phyloP scores from a whole-genome alignment of 2,888 invertebrate genomes.

The Brachypalpus laphriformis region DNA sequence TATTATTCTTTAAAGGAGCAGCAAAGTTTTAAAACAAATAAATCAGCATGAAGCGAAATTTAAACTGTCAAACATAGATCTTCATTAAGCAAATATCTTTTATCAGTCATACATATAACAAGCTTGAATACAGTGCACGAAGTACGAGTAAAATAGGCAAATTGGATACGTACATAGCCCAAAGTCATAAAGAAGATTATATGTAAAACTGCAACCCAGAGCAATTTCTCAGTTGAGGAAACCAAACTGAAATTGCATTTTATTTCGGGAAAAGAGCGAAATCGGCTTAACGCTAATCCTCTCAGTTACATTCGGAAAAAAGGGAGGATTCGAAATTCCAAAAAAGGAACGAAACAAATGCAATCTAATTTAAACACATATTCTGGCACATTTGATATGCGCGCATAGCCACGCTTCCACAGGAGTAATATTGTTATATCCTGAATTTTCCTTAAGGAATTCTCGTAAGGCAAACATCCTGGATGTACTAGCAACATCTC shows the following conservation, averaged over 20 bases:
- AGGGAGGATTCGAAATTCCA: slow-evolving; percentile 4
- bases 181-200: slow-evolving; percentile 71
- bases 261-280: slow-evolving; percentile 33
- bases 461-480: slow-evolving; percentile 58
- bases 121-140: slow-evolving; percentile 1
- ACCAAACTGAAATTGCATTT: slow-evolving; percentile 70
- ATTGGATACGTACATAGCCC: slow-evolving; percentile 64
- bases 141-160: slow-evolving; percentile 44
- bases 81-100: slow-evolving; percentile 45
- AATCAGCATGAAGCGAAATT: slow-evolving; percentile 16
- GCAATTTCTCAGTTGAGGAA: slow-evolving; percentile 69
- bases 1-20: no score
- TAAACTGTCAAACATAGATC: slow-evolving; percentile 42
- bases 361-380: slow-evolving; percentile 73
- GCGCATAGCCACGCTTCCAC: slow-evolving; percentile 68
- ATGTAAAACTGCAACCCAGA: slow-evolving; percentile 66
- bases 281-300: slow-evolving; percentile 71
- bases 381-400: slow-evolving; percentile 70
- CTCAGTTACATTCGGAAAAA: slow-evolving; percentile 63
- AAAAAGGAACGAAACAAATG: slow-evolving; percentile 63
- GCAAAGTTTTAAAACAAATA: not conserved
- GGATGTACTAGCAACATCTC: slow-evolving; percentile 59
- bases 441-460: slow-evolving; percentile 60
- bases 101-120: slow-evolving; percentile 25
- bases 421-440: slow-evolving; percentile 63